A percentile compares a stretch with the other conserved stretches of the same genome.
These are phyloP conservation scores for Neoarius graeffei DNA, from an alignment of 2,113 vertebrate species.

Conservation along the genomic window DNA sequence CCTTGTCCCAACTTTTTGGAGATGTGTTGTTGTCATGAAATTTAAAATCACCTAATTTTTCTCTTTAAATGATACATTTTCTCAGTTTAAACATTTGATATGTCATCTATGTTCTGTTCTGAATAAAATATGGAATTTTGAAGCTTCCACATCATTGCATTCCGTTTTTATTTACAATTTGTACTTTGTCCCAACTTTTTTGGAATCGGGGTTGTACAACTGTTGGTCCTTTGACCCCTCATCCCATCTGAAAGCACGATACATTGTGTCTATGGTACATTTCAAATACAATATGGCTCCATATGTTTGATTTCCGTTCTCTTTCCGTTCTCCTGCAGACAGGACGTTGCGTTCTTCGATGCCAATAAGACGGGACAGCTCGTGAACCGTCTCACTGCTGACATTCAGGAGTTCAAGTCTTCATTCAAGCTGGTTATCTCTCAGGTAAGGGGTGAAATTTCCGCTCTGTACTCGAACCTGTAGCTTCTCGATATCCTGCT, in stretches of 20 bases:
- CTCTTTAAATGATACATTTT: too few species aligned
- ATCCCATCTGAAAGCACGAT: background rate
- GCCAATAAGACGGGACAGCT: slow-evolving; percentile 88
- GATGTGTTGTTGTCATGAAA: too few species aligned
- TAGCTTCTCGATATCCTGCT: too few species aligned
- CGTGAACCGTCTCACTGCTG: slow-evolving; percentile 85
- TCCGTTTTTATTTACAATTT: too few species aligned
- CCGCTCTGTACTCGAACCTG: background rate
- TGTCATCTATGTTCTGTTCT: too few species aligned
- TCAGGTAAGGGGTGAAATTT: slow-evolving; percentile 74
- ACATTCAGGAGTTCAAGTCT: slow-evolving; percentile 96
- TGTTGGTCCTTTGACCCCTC: background rate
- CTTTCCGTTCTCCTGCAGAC: slow-evolving; percentile 66
- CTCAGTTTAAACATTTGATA: too few species aligned
- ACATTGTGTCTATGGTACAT: background rate
- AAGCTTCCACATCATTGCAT: too few species aligned
- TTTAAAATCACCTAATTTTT: too few species aligned
- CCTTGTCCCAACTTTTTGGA: too few species aligned
- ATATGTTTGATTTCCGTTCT: background rate
- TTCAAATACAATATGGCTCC: background rate
- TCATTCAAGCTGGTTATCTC: slow-evolving; percentile 92
- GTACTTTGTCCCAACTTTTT: too few species aligned
- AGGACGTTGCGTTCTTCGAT: slow-evolving; percentile 93
- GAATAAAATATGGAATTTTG: too few species aligned
- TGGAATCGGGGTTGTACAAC: too few species aligned